Evolutionary conservation across 2,888 invertebrate genomes (phyloP).

Genomic region (Leptinotarsa juncta): DNA sequence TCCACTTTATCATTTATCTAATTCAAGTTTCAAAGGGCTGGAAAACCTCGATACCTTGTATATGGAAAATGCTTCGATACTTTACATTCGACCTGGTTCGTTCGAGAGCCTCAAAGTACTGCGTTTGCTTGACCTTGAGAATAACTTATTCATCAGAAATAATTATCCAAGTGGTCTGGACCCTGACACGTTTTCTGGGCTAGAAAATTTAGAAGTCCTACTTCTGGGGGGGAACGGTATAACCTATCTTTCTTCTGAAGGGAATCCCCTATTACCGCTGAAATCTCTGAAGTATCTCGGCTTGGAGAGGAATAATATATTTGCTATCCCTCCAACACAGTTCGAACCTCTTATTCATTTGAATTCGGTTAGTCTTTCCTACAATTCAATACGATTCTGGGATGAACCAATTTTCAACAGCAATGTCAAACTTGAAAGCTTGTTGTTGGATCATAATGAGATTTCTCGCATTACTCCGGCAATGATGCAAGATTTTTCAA

Average conservation of each 20-base stretch:
- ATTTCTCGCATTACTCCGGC: constrained; percentile 69
- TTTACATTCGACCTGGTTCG: constrained; percentile 66
- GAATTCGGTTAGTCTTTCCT: constrained; percentile 67
- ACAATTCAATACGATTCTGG: constrained; percentile 69
- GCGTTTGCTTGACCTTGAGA: constrained; percentile 68
- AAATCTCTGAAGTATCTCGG: constrained; percentile 68
- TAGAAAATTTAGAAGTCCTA: constrained; percentile 67
- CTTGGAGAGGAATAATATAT: constrained; percentile 68
- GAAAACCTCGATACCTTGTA: constrained; percentile 67
- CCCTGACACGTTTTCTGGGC: constrained; percentile 67
- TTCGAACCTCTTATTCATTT: constrained; percentile 66
- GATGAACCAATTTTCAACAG: constrained; percentile 67
- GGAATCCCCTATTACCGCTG: constrained; percentile 68
- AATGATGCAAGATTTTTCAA: constrained; percentile 71
- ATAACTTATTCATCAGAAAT: constrained; percentile 66
- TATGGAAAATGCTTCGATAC: constrained; percentile 69
- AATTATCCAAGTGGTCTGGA: constrained; percentile 37
- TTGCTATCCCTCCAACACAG: constrained; percentile 64
- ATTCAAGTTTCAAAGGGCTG: constrained; percentile 69
- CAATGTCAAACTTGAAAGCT: constrained; percentile 63
- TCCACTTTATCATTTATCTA: constrained; percentile 67
- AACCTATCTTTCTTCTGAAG: constrained; percentile 62
- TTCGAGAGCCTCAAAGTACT: constrained; percentile 67
- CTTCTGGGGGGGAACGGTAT: constrained; percentile 69
- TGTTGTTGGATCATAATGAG: constrained; percentile 69